Base-by-base conservation (phyloP, 2,888 invertebrate species). In the Nomada lathburiana region DNA sequence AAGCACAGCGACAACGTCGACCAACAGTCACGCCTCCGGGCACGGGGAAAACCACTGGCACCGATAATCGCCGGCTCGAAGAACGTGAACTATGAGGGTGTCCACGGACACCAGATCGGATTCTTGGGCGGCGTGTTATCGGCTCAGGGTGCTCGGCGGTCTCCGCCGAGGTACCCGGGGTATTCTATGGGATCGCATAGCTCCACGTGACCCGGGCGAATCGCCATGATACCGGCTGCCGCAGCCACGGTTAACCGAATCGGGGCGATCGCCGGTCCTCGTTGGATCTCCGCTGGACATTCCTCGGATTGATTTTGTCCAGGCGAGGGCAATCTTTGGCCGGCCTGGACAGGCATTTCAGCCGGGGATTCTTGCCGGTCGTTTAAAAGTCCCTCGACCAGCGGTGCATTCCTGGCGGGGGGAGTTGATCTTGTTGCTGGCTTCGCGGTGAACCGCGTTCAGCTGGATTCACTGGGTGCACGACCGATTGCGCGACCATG, bases 71-170 rank as follows among this genome's bases (percentile, higher is more conserved):
- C 36, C 1, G 36, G 7, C 36, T 23, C 53, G 77, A 70, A 84
- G 85, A 87, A 87, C 86, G 87, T 87, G 87, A 90, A 90, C 90
- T 91, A 90, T 90, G 90, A 86, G 85, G 78, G 79, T 86, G 84
- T 82, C 85, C 81, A 86, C 74, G 84, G 85, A 89, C 88, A 87
- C 86, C 84, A 77, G 83, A 89, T 88, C 87, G 89, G 85, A 90
- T 90, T 89, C 90, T 89, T 90, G 90, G 68, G 64, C 81, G 72
- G 81, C 87, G 79, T 86, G 87, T 79, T 83, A 85, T 89, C 89
- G 86, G 73, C 69, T 26, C 44, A 82, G 64, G 59, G 62, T 18
- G 44, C 13, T 47, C 53, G 59, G 79, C 47, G 76, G 85, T 75
- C 78, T 73, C 79, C 74, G 77, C 42, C 76, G 7, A 76, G 75